Conservation (phyloP, 2,113 vertebrate genomes). For the Dicerorhinus sumatrensis region DNA sequence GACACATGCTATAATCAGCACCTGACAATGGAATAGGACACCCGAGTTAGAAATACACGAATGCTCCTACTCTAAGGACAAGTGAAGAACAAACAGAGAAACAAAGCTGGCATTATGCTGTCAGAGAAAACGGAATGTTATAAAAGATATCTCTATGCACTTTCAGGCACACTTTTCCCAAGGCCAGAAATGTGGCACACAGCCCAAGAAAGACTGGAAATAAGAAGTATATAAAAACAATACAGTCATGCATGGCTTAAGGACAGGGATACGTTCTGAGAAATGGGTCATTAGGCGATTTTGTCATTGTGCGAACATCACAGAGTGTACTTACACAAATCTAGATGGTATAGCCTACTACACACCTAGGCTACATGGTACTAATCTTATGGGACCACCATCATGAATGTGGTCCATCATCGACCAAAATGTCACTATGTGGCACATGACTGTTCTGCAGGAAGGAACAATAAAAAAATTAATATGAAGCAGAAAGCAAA, state of each 20-base stretch:
- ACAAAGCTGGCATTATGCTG: constrained; percentile 46
- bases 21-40: constrained; percentile 13
- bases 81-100: constrained; percentile 23
- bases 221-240: constrained; percentile 56
- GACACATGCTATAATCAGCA: neutral
- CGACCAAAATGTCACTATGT: too few species aligned
- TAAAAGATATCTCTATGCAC: constrained; percentile 45
- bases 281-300: too few species aligned
- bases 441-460: neutral
- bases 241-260: neutral
- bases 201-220: constrained; percentile 50
- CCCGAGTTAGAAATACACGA: neutral
- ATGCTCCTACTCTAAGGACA: constrained; percentile 12
- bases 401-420: too few species aligned
- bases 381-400: too few species aligned
- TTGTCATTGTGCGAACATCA: too few species aligned
- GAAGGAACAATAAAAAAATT: constrained; percentile 65
- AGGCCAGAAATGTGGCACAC: constrained; percentile 55
- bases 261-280: too few species aligned
- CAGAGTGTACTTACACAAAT: too few species aligned
- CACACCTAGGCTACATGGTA: too few species aligned
- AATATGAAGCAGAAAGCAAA: constrained; percentile 43
- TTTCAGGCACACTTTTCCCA: constrained; percentile 58
- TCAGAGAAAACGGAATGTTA: constrained; percentile 40
- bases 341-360: too few species aligned